Percentiles rank a stretch among this genome's conserved stretches.
phyloP scores from a whole-genome alignment of 2,888 invertebrate species.

The Heliothis peltigera region DNA sequence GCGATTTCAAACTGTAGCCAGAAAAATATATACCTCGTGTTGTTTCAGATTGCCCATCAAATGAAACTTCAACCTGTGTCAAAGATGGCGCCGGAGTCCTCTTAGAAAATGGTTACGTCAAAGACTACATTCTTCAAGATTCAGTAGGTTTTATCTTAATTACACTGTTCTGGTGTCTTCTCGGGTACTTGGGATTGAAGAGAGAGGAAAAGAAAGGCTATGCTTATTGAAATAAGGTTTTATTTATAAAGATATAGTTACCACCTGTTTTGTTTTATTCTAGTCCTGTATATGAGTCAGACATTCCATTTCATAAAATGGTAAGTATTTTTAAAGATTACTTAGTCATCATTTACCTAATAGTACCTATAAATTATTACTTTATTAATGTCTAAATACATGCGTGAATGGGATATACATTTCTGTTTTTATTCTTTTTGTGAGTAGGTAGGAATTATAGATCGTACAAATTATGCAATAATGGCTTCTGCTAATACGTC shows the following conservation, averaged over 20 bases:
- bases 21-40: neutral
- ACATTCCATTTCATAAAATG: neutral
- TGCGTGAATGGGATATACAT: too few species aligned
- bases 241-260: slow-evolving; percentile 4
- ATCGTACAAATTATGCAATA: too few species aligned
- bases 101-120: slow-evolving; percentile 78
- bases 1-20: too few species aligned
- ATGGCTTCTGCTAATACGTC: too few species aligned
- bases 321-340: neutral
- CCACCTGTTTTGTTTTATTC: slow-evolving; percentile 18
- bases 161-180: slow-evolving; percentile 75
- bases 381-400: too few species aligned
- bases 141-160: slow-evolving; percentile 74
- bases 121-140: slow-evolving; percentile 75
- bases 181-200: slow-evolving; percentile 80
- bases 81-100: slow-evolving; percentile 78
- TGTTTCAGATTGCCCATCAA: slow-evolving; percentile 79
- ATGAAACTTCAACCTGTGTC: slow-evolving; percentile 74
- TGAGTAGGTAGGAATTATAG: too few species aligned
- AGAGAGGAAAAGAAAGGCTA: slow-evolving; percentile 84
- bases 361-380: too few species aligned
- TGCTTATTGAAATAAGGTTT: slow-evolving; percentile 71
- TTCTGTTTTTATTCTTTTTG: too few species aligned
- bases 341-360: too few species aligned
- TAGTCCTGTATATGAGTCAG: neutral